Base-by-base conservation (phyloP, 2,113 vertebrate genomes). In the Orycteropus afer region DNA sequence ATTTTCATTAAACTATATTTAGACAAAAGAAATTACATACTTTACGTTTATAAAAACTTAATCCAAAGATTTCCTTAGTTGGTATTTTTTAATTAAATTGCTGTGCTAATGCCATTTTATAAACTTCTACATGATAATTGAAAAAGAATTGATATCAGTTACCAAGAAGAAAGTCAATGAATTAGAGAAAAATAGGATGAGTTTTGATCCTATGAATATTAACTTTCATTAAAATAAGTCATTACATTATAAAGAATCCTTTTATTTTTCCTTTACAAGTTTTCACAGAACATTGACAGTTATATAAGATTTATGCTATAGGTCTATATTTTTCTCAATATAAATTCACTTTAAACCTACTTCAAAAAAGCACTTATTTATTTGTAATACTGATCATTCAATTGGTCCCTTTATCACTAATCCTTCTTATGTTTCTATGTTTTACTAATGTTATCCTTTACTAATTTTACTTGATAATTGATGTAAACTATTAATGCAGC, bases 41-140 rank as follows among this genome's bases (percentile, higher is more conserved):
- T 98, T 96, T 96, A 87, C 93, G 95, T 71, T 97, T 96, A 97
- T 63, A 67, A 97, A 96, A 97, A 95, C 86, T 84, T 95, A 98
- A 90, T 94, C 86, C 83, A 98, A 94, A 90, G 87, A 71, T 89
- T 95, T 98, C 78, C 97, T 95, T 97, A 97, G 88, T 95, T 91
- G 77, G 27, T 63, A 89, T 53, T 47, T 83, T 96, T 93, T 97
- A 91, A 95, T 97, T 97, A 96, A 94, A 96, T 53, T 95, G 65
- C 47, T 86, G 89, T 91, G 47, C 27, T 92, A 69, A 65, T 37
- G 89, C 91, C 89, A 96, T 96, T 97, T 98, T 84, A 97, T 91
- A 96, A 97, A 96, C 65, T 91, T 97, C 97, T 79, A 97, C 97
- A 25, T 85, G 27, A 8, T 57, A 82, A 80, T 53, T 88, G 74